Evolutionary conservation across 2,888 invertebrate species (phyloP).

Genomic region (Periphyllus acericola): DNA sequence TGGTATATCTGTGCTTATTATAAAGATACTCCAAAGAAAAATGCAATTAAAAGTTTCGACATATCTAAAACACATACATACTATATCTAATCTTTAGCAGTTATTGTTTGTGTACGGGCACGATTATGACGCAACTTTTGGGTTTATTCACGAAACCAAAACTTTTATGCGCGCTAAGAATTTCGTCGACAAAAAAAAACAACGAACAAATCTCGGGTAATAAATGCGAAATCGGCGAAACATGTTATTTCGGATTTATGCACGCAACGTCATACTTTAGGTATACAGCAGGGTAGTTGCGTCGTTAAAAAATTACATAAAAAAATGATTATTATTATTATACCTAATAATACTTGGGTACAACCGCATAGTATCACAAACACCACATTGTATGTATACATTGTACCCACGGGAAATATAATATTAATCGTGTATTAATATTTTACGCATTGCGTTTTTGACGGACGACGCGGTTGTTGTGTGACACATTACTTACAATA

Average conservation of each 20-base stretch:
- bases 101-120: neutral
- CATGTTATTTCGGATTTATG: neutral
- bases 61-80: neutral
- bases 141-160: neutral
- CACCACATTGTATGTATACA: neutral
- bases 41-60: conserved; percentile 27
- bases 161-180: neutral
- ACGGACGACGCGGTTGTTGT: neutral
- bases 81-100: conserved; percentile 26
- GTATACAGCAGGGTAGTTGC: neutral
- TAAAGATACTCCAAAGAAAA: neutral
- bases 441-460: neutral
- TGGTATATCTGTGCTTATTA: neutral
- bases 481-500: neutral
- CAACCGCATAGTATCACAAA: neutral
- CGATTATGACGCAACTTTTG: conserved; percentile 1
- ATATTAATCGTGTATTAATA: conserved; percentile 19
- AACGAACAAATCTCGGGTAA: neutral
- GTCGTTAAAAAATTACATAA: neutral
- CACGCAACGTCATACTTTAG: conserved; percentile 1
- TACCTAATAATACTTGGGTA: neutral
- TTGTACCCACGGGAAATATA: neutral
- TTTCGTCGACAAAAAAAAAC: conserved; percentile 15
- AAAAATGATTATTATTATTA: no score
- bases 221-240: neutral